These are phyloP conservation scores for Bradynema listronoti DNA, from an alignment of 1,140 invertebrate genomes.

Conservation along the genomic window DNA sequence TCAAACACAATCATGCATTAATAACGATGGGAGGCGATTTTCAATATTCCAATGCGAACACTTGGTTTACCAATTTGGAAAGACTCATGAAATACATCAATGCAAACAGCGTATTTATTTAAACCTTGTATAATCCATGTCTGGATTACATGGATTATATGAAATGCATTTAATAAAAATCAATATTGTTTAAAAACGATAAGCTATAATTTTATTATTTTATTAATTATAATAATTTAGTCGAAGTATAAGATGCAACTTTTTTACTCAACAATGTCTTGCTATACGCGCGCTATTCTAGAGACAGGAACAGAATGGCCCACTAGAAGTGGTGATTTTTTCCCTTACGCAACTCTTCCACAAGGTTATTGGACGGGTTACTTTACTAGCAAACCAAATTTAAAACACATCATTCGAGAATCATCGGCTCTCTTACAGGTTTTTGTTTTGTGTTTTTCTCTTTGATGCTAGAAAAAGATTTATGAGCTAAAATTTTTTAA, in stretches of 20 bases:
- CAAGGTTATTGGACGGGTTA: slow-evolving; percentile 89
- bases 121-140: no score
- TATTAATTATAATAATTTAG: no score
- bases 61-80: slow-evolving; percentile 80
- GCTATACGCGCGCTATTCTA: slow-evolving; percentile 70
- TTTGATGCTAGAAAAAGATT: slow-evolving; percentile 27
- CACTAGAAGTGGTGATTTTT: slow-evolving; percentile 75
- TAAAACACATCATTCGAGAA: slow-evolving; percentile 67
- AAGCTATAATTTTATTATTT: no score
- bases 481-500: slow-evolving; percentile 9
- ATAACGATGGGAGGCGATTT: slow-evolving; percentile 91
- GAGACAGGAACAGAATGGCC: slow-evolving; percentile 67
- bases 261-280: slow-evolving; percentile 86
- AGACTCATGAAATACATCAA: slow-evolving; percentile 71
- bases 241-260: no score
- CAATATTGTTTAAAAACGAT: no score
- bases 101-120: no score
- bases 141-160: no score
- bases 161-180: no score
- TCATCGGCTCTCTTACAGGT: slow-evolving; percentile 61
- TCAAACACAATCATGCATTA: slow-evolving; percentile 63
- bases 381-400: slow-evolving; percentile 71
- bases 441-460: no score
- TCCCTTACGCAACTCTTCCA: slow-evolving; percentile 77
- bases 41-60: slow-evolving; percentile 74